Evolutionary conservation across 2,888 invertebrate species (phyloP).

Genomic region (Meghimatium bilineatum): DNA sequence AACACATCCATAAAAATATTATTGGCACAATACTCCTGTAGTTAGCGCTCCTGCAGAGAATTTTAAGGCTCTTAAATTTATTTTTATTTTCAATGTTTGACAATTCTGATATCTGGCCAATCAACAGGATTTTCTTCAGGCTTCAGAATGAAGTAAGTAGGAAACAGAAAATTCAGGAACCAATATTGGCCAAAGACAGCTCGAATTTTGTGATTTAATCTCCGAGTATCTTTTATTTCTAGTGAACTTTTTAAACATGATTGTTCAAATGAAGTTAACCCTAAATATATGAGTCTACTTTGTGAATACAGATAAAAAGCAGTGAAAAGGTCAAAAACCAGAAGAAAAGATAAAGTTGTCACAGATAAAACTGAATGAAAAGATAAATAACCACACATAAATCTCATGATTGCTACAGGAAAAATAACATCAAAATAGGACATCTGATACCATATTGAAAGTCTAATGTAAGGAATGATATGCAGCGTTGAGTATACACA

Average conservation of each 20-base stretch:
- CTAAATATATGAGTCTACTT: slow-evolving; percentile 55
- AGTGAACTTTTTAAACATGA: slow-evolving; percentile 59
- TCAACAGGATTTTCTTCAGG: slow-evolving; percentile 65
- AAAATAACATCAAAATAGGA: slow-evolving; percentile 62
- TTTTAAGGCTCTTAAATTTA: too few species aligned
- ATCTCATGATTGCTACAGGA: slow-evolving; percentile 61
- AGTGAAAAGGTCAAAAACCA: slow-evolving; percentile 61
- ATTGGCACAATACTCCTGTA: too few species aligned
- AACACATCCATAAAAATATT: too few species aligned
- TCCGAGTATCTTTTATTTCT: slow-evolving; percentile 59
- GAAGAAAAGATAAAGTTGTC: slow-evolving; percentile 60
- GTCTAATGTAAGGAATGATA: slow-evolving; percentile 49
- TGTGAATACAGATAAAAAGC: slow-evolving; percentile 60
- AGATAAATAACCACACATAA: slow-evolving; percentile 57
- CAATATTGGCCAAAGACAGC: slow-evolving; percentile 69
- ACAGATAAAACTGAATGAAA: slow-evolving; percentile 55
- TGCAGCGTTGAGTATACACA: slow-evolving; percentile 61
- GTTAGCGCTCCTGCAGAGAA: too few species aligned
- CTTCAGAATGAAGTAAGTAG: slow-evolving; percentile 63
- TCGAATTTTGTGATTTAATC: slow-evolving; percentile 56
- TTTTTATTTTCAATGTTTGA: slow-evolving; percentile 38
- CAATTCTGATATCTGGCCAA: slow-evolving; percentile 59
- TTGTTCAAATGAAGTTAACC: slow-evolving; percentile 69
- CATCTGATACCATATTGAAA: slow-evolving; percentile 52
- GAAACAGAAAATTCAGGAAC: slow-evolving; percentile 66